phyloP scores from a whole-genome alignment of 2,888 invertebrate species.

The Dryococelus australis region DNA sequence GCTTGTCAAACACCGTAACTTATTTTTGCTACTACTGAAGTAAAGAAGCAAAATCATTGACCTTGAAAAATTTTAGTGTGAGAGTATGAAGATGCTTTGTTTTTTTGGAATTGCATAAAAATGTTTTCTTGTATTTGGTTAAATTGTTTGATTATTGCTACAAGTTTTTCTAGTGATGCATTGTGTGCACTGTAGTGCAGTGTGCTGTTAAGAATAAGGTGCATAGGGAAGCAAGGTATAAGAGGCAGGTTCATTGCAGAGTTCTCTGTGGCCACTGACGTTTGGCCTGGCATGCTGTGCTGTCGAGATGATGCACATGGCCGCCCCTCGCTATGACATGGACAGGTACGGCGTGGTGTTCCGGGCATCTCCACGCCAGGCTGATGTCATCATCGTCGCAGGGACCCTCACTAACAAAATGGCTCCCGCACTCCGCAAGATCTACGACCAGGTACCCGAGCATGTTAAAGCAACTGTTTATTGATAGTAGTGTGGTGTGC shows the following conservation, averaged over 20 bases:
- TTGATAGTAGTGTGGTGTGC: background rate
- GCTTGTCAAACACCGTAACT: no score
- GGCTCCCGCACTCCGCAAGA: slow-evolving; percentile 97
- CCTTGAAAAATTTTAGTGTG: no score
- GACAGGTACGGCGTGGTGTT: slow-evolving; percentile 99
- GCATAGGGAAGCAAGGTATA: background rate
- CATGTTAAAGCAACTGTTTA: background rate
- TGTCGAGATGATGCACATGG: slow-evolving; percentile 99
- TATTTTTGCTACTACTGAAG: no score
- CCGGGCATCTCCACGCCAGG: slow-evolving; percentile 94
- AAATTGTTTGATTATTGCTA: no score
- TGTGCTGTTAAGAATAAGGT: background rate
- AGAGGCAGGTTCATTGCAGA: slow-evolving; percentile 56
- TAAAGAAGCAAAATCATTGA: no score
- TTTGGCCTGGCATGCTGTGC: slow-evolving; percentile 99
- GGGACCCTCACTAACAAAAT: slow-evolving; percentile 99
- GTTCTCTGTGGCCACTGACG: slow-evolving; percentile 97
- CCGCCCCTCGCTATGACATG: slow-evolving; percentile 99
- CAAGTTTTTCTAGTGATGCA: no score
- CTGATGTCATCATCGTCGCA: slow-evolving; percentile 98
- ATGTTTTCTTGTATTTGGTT: no score
- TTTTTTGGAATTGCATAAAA: no score
- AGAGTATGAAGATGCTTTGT: no score
- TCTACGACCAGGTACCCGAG: slow-evolving; percentile 79
- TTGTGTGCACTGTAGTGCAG: no score